Evolutionary conservation across 2,113 vertebrate species (phyloP).

Genomic region (Chionis minor): DNA sequence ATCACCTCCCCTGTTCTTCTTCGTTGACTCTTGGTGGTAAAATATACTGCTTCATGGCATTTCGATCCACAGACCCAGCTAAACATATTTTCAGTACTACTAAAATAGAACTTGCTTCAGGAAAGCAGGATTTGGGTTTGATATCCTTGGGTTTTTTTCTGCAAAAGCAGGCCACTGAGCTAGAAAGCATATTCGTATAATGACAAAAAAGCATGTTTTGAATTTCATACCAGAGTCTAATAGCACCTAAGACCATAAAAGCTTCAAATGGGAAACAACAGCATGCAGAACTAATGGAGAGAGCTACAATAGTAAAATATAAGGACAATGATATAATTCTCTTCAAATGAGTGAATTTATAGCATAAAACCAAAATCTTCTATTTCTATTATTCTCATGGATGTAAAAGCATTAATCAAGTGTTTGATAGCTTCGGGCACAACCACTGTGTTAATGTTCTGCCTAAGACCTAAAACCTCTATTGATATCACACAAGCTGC

Average conservation of each 20-base stretch:
- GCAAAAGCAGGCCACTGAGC: background rate
- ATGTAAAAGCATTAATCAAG: slow-evolving; percentile 36
- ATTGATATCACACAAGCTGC: background rate
- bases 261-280: background rate
- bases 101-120: background rate
- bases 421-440: background rate
- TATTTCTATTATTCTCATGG: background rate
- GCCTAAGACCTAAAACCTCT: background rate
- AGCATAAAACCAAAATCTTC: background rate
- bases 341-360: background rate
- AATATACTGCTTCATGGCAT: rapidly evolving
- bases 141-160: rapidly evolving
- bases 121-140: background rate
- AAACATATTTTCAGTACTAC: background rate
- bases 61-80: rapidly evolving
- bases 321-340: background rate
- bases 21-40: background rate
- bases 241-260: background rate
- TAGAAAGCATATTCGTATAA: background rate
- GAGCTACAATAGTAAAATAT: background rate
- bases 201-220: background rate
- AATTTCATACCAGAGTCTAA: background rate
- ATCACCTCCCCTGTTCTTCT: background rate
- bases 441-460: background rate
- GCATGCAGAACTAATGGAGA: background rate